These are phyloP conservation scores for Drosophila kepulauana DNA, from an alignment of 1,140 invertebrate genomes.

Conservation along the genomic window DNA sequence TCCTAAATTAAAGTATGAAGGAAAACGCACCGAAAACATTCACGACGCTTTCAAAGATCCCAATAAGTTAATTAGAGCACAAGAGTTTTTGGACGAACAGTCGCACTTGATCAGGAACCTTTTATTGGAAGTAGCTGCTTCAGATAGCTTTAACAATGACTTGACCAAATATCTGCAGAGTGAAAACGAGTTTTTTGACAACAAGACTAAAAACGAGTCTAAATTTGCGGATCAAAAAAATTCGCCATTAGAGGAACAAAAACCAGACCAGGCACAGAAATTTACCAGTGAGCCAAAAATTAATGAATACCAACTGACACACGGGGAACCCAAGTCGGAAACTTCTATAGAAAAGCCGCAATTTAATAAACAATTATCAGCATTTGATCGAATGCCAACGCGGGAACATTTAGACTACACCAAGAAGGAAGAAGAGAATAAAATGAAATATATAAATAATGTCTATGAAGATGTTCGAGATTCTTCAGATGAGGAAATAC, in stretches of 20 bases:
- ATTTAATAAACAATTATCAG: not conserved
- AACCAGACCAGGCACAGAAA: not conserved
- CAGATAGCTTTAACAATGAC: not conserved
- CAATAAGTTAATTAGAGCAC: not conserved
- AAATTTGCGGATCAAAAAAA: not conserved
- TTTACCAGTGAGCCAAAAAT: not conserved
- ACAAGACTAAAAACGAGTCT: not conserved
- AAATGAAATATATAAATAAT: too few relatives aligned
- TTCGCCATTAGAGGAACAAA: not conserved
- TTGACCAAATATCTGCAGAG: not conserved
- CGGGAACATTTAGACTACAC: not conserved
- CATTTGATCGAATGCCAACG: not conserved
- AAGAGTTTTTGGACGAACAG: slow-evolving; percentile 3
- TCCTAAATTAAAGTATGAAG: not conserved
- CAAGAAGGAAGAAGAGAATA: not conserved
- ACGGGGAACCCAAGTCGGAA: not conserved
- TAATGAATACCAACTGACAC: not conserved
- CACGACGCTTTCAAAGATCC: not conserved
- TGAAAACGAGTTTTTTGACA: not conserved
- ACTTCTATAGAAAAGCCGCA: not conserved
- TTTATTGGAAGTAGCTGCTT: not conserved
- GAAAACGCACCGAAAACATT: not conserved
- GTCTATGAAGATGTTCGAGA: too few relatives aligned
- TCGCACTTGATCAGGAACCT: not conserved
- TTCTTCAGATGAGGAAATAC: too few relatives aligned